Base-by-base conservation (phyloP, 2,113 vertebrate genomes). In the Dipodomys merriami region DNA sequence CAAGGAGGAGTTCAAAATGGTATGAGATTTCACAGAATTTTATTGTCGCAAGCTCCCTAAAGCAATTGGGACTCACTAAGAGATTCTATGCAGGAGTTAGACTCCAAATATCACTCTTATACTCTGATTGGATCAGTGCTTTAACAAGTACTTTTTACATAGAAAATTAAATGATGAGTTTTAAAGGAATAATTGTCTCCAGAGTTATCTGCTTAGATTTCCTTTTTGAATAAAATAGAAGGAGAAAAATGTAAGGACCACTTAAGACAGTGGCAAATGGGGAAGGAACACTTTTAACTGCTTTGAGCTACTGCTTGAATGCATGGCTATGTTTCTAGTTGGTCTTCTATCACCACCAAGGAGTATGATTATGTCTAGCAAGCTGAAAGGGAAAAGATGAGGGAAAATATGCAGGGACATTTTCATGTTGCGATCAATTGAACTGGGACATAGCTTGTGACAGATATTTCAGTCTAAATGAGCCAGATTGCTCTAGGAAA, bases 1-100 rank as follows among this genome's bases (percentile, higher is more conserved):
- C 85, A 94, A 95, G 64, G 73, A 96, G 93, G 57, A 95, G 73
- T 91, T 97, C 91, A 94, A 97, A 97, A 96, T 64, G 81, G 82
- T 78, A 72, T 92, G 76, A 96, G 92, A 96, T 74, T 92, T 73
- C 96, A 96, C 92, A 95, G 74, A 95, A 91, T 62, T 60, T 76
- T 91, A 92, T 90, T 94, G 69, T 94, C 69, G 25, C 76, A 86
- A 94, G 6, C 79, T 94, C 84, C 65, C 96, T 72, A 95, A 83
- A 96, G 93, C 86, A 95, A 96, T 12, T 81, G 83, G 71, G 95
- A 60, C 93, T 64, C 46, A 89, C 71, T 25, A 90, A 81, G 83
- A 93, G 82, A 68, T 39, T 33, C 92, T 6, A 25, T 25, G n/a
- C 68, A 85, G 91, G 76, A 92, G 33, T 8, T 9, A 5, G 84